phyloP scores from a whole-genome alignment of 2,888 invertebrate species.

The Drosophila hamatofila region DNA sequence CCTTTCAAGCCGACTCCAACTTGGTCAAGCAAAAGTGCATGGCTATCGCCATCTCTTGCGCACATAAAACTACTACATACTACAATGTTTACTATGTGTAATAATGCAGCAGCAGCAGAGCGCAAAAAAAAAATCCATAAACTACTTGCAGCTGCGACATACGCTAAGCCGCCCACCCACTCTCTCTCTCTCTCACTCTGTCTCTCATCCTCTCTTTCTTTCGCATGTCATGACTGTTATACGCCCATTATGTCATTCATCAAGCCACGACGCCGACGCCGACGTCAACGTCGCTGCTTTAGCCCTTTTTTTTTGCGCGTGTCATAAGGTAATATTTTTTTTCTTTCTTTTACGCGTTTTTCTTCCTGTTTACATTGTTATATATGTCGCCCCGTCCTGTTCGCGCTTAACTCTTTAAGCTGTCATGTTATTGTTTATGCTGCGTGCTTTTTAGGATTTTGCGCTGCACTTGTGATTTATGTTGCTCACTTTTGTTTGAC shows the following conservation, averaged over 20 bases:
- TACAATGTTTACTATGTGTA: conserved; percentile 78
- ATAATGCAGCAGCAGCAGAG: conserved; percentile 40
- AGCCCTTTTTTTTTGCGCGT: conserved; percentile 37
- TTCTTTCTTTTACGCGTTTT: conserved; percentile 61
- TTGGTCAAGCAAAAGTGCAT: conserved; percentile 47
- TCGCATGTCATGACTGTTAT: conserved; percentile 44
- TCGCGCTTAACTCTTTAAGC: conserved; percentile 10
- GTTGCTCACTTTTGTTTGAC: conserved; percentile 46
- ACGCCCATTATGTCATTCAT: conserved; percentile 76
- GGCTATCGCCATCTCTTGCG: conserved; percentile 31
- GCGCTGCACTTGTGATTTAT: conserved; percentile 58
- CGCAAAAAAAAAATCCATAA: conserved; percentile 72
- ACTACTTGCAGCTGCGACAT: conserved; percentile 60
- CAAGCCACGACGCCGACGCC: conserved; percentile 44
- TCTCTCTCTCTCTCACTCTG: neutral
- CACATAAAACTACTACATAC: conserved; percentile 68
- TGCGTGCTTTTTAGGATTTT: conserved; percentile 29
- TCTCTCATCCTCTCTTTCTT: neutral
- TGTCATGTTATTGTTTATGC: conserved; percentile 49
- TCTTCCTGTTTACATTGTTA: conserved; percentile 60
- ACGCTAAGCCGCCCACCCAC: conserved; percentile 12
- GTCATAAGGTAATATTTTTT: conserved; percentile 52
- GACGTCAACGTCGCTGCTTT: conserved; percentile 29
- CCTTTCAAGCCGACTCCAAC: conserved; percentile 14
- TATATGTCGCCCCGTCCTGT: neutral